phyloP scores from a whole-genome alignment of 2,113 vertebrate genomes.

The Microcebus tavaratra region DNA sequence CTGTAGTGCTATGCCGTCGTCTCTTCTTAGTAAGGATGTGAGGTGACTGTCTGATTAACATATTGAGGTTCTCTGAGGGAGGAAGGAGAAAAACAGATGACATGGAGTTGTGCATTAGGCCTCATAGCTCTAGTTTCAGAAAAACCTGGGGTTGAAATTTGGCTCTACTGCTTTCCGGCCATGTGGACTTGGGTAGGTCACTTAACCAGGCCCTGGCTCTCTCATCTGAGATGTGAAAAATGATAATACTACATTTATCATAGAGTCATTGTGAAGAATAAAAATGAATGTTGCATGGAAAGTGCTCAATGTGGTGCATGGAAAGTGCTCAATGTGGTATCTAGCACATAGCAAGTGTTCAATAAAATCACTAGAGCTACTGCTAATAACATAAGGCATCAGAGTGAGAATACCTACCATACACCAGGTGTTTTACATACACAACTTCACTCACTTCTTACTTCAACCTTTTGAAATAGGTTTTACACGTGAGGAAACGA shows the following conservation, averaged over 20 bases:
- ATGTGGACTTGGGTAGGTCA: neutral
- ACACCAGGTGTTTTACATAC: neutral
- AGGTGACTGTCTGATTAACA: constrained; percentile 51
- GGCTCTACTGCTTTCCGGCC: neutral
- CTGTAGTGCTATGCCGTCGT: neutral
- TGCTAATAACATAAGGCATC: neutral
- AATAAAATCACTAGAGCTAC: neutral
- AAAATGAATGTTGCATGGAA: neutral
- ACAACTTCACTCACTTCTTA: neutral
- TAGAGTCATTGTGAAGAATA: neutral
- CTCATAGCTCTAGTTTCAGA: neutral
- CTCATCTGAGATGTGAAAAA: neutral
- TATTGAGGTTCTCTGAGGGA: neutral
- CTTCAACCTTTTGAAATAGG: neutral
- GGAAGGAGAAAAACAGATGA: neutral
- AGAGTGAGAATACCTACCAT: neutral
- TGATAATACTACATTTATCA: neutral
- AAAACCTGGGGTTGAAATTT: neutral
- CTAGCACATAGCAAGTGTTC: neutral
- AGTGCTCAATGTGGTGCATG: neutral
- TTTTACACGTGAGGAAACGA: neutral
- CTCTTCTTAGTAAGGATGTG: constrained; percentile 52
- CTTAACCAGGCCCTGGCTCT: neutral
- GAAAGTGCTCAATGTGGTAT: neutral
- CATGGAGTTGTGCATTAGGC: neutral